Base-by-base conservation (phyloP, 2,113 vertebrate species). In the Vanacampus margaritifer region DNA sequence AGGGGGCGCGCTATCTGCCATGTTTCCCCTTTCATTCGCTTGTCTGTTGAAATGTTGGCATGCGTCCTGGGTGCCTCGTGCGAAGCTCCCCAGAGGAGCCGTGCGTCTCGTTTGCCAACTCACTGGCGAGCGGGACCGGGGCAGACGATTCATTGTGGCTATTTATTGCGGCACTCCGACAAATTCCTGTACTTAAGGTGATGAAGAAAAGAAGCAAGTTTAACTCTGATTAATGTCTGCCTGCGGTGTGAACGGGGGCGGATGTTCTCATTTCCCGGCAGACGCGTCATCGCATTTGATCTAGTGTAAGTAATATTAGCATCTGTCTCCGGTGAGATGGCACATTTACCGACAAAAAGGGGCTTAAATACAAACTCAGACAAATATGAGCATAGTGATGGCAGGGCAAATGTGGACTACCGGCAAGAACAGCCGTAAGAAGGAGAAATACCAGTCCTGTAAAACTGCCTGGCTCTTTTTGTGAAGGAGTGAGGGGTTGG, bases 151-250 rank as follows among this genome's bases (percentile, higher is more conserved):
- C 60, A 26, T 26, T 43, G 60, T 62, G n/a, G 7, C 60, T 62
- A 62, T 62, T 43, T 62, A 62, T 16, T 62, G 60, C 39, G 23
- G n/a, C 39, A 23, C 59, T 43, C 12, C 12, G 59, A 62, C 59
- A 62, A 62, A 43, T 62, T 62, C 13, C 60, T 5, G 39, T 26
- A 62, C 60, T 62, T 62, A 43, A 62, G 13, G 60, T 62, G 60
- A 62, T 62, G 60, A 62, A 43, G 23, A 43, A 62, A 57, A 62
- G 23, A 62, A 62, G 60, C 5, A 43, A 62, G n/a, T 62, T 62
- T 62, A 62, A 62, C 39, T 62, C 60, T 62, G 60, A 62, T 62
- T 43, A 62, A 62, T 62, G 37, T 43, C 60, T 62, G 12, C 23
- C n/a, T 43, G 21, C 39, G 39, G 39, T 41, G 23, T 43, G 39